phyloP scores from a whole-genome alignment of 2,797 vertebrate species.

The Microhierax caerulescens region DNA sequence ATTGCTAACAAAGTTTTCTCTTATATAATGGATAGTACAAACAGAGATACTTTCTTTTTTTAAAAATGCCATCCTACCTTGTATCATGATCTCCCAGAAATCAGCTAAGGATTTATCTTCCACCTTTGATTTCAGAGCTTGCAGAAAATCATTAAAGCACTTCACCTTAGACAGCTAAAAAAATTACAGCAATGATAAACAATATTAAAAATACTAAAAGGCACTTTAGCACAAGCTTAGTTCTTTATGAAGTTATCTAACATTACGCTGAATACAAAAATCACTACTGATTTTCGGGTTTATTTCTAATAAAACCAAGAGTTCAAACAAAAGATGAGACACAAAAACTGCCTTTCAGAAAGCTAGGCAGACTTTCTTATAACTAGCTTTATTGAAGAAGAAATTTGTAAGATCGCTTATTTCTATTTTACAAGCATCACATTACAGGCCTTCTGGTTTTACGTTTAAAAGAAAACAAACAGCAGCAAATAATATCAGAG shows the following conservation, averaged over 20 bases:
- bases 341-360: not conserved
- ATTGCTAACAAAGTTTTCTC: not conserved
- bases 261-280: not conserved
- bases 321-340: not conserved
- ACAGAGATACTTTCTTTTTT: not conserved
- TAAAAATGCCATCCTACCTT: constrained; percentile 77
- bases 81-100: constrained; percentile 93
- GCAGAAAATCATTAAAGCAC: constrained; percentile 89
- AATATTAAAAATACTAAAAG: not conserved
- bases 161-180: constrained; percentile 77
- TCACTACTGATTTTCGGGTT: not conserved
- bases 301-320: not conserved
- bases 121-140: constrained; percentile 84
- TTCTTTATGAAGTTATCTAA: not conserved
- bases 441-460: not conserved
- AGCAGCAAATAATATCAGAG: not conserved
- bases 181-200: not conserved
- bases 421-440: not conserved
- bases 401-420: not conserved
- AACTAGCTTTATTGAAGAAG: not conserved
- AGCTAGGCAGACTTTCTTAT: not conserved
- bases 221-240: not conserved
- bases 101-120: constrained; percentile 83
- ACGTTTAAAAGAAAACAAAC: not conserved
- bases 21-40: not conserved